Evolutionary conservation across 2,888 invertebrate species (phyloP), one percentile per base, ranked within the genome.

Genomic region (Agriotes lineatus): DNA sequence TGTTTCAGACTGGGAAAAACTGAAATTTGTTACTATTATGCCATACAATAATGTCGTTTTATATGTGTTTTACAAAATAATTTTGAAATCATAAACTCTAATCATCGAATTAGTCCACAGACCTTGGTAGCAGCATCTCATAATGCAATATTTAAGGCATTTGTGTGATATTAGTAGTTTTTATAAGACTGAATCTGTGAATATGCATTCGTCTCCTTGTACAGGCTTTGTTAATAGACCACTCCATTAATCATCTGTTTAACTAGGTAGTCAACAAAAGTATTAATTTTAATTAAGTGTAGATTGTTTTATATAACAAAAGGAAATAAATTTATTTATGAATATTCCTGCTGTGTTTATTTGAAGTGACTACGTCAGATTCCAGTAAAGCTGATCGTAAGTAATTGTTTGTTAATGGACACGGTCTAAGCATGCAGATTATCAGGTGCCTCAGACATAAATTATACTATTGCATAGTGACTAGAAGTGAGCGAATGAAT

Each of bases 161-260:
- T 69, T 60, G 76, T 76, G 77, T 77, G 77, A 77, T 77, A 77
- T 77, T 76, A 72, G 71, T 72, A 77, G 76, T 74, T 76, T 74
- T 76, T 71, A 75, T 72, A 77, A 78, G 78, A 78, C 78, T 78
- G 78, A 77, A 77, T 77, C 73, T 75, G 76, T 76, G 75, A 74
- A 75, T 68, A 62, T 56, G 62, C 58, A 57, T 68, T 59, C 63
- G 64, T 63, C 59, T 68, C 48, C 50, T 58, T 68, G 63, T 68
- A 68, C 68, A 68, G 68, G 59, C 63, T 68, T 68, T 59, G 58
- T 60, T 68, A 50, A 57, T 48, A 65, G 37, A 56, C 25, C 39
- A 59, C 50, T 54, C 50, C 62, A 67, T 67, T 68, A 68, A 58
- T 64, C 20, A 35, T 63, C 62, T 33, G 35, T 52, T 60, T 65